phyloP scores from a whole-genome alignment of 2,888 invertebrate genomes.

The Troides helena region DNA sequence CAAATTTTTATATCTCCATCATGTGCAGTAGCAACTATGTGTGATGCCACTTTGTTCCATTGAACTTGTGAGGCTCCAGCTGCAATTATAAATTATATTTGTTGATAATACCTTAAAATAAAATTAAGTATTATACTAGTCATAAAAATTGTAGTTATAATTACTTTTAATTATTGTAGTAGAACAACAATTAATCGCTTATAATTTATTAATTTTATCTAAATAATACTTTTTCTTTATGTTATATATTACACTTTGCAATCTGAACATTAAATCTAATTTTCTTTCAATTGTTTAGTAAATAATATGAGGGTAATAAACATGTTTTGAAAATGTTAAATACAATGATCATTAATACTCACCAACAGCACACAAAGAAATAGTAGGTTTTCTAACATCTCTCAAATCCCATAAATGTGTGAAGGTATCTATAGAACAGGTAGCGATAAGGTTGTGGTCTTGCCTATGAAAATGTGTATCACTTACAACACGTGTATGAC shows the following conservation, averaged over 20 bases:
- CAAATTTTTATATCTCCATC: constrained; percentile 97
- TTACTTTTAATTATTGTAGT: too few species aligned
- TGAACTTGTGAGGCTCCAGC: constrained; percentile 96
- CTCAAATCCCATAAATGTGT: constrained; percentile 96
- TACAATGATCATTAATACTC: constrained; percentile 46
- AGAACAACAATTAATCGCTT: too few species aligned
- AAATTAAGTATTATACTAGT: too few species aligned
- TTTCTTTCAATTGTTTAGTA: too few species aligned
- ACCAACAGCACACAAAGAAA: constrained; percentile 94
- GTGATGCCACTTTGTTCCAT: constrained; percentile 92
- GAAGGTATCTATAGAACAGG: constrained; percentile 96
- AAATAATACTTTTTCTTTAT: too few species aligned
- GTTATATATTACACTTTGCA: too few species aligned
- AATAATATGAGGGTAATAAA: too few species aligned
- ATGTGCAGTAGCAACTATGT: constrained; percentile 95
- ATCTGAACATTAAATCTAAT: too few species aligned
- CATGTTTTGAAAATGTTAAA: not conserved
- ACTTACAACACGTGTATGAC: constrained; percentile 92
- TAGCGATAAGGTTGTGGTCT: constrained; percentile 81
- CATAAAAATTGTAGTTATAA: too few species aligned
- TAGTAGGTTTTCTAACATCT: constrained; percentile 89
- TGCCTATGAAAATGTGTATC: constrained; percentile 94
- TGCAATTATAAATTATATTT: constrained; percentile 49
- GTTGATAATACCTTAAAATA: not conserved
- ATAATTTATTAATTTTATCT: too few species aligned